These are phyloP conservation scores for Eriocheir sinensis DNA, from an alignment of 1,140 invertebrate genomes.

Conservation along the genomic window DNA sequence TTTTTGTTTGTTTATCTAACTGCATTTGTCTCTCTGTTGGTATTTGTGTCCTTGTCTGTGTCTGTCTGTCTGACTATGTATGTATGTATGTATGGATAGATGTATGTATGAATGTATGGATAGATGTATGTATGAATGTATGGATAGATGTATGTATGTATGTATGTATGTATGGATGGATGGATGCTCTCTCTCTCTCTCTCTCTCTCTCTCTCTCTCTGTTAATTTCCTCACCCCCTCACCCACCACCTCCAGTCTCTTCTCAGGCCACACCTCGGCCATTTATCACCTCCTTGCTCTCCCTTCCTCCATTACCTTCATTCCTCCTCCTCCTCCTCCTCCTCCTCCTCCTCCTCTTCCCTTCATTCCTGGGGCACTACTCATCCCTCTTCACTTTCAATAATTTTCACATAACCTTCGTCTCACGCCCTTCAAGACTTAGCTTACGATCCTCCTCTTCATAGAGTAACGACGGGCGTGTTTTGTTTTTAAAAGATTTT, in stretches of 20 bases:
- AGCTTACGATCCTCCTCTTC: too few relatives aligned
- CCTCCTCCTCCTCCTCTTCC: not conserved
- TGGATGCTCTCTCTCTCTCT: not conserved
- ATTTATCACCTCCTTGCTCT: not conserved
- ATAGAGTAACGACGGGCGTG: too few relatives aligned
- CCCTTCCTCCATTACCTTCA: constrained; percentile 13
- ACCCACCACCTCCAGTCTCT: not conserved
- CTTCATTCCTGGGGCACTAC: too few relatives aligned
- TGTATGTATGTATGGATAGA: not conserved
- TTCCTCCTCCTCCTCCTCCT: not conserved
- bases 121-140: not conserved
- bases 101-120: not conserved
- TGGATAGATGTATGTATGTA: not conserved
- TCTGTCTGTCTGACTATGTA: not conserved
- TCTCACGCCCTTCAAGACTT: too few relatives aligned
- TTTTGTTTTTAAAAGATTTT: too few relatives aligned
- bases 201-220: not conserved
- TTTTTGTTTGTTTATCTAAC: too few relatives aligned
- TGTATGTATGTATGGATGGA: not conserved
- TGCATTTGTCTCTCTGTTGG: too few relatives aligned
- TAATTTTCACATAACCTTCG: too few relatives aligned
- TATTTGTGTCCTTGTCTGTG: too few relatives aligned
- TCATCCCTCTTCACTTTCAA: too few relatives aligned
- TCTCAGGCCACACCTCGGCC: not conserved
- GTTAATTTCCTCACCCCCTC: not conserved